phyloP scores from a whole-genome alignment of 2,113 vertebrate genomes.

The Gymnobelideus leadbeateri region DNA sequence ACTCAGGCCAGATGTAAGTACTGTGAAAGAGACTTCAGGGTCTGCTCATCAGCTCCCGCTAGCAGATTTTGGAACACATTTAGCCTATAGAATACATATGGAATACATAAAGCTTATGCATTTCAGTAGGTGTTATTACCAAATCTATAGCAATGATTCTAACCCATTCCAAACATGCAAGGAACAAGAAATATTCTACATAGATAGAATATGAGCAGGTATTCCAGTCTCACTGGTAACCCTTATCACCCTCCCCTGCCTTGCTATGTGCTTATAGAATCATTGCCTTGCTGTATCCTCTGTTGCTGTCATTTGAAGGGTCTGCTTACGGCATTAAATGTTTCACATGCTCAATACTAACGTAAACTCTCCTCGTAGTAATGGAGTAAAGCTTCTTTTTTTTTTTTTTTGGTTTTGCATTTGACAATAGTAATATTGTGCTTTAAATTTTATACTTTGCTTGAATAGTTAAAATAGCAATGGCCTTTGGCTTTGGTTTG shows the following conservation, averaged over 20 bases:
- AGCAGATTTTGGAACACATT: constrained; percentile 61
- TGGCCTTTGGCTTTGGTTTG: constrained; percentile 62
- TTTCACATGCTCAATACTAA: constrained; percentile 27
- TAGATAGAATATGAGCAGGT: constrained; percentile 87
- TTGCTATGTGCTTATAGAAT: constrained; percentile 85
- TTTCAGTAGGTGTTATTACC: constrained; percentile 78
- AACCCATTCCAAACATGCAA: constrained; percentile 82
- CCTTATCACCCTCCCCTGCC: constrained; percentile 63
- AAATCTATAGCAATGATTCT: constrained; percentile 88
- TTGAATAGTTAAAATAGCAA: constrained; percentile 28
- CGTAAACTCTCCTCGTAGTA: background rate
- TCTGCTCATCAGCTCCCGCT: constrained; percentile 59
- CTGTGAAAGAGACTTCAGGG: constrained; percentile 66
- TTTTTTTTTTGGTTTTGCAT: constrained; percentile 38
- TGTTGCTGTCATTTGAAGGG: constrained; percentile 85
- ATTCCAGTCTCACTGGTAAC: constrained; percentile 70
- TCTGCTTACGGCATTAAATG: constrained; percentile 74
- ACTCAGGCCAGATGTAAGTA: constrained; percentile 96
- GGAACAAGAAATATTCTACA: constrained; percentile 87
- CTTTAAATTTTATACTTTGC: constrained; percentile 51
- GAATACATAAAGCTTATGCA: constrained; percentile 77
- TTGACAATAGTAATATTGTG: constrained; percentile 63
- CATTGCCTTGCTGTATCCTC: constrained; percentile 86
- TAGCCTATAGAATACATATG: constrained; percentile 63
- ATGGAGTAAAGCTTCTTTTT: constrained; percentile 25